phyloP scores from a whole-genome alignment of 2,888 invertebrate genomes.

The Rotaria macrura region DNA sequence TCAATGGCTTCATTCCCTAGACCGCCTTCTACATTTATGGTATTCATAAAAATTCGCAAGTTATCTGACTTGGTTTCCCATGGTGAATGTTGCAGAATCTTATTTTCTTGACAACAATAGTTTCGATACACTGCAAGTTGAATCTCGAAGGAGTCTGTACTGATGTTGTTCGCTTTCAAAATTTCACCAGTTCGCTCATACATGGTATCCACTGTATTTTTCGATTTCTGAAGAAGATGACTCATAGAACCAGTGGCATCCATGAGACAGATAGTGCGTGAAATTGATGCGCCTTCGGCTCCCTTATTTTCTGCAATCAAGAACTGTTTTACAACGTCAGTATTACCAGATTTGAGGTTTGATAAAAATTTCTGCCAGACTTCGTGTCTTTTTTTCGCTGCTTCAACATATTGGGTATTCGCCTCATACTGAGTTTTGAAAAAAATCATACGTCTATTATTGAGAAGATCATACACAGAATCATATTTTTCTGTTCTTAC shows the following conservation, averaged over 20 bases:
- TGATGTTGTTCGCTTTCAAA: background rate
- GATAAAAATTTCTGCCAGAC: too few species aligned
- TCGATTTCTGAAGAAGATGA: background rate
- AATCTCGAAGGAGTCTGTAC: background rate
- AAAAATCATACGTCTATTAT: too few species aligned
- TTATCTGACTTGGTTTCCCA: background rate
- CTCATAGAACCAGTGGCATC: background rate
- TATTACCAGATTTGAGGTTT: too few species aligned
- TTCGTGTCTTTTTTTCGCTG: too few species aligned
- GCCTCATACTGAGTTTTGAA: too few species aligned
- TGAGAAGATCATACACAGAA: too few species aligned
- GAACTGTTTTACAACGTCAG: background rate
- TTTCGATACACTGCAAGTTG: background rate
- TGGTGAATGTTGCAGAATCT: background rate
- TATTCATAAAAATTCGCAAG: background rate
- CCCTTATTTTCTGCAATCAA: background rate
- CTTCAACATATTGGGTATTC: too few species aligned
- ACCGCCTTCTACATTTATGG: background rate
- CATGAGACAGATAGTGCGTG: background rate
- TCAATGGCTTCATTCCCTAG: background rate
- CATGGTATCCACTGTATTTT: background rate
- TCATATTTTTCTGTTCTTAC: too few species aligned
- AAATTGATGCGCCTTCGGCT: background rate
- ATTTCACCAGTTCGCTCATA: background rate
- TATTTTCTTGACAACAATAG: background rate